Evolutionary conservation across 2,888 invertebrate species (phyloP).

Genomic region (Meiosimyza platycephala): DNA sequence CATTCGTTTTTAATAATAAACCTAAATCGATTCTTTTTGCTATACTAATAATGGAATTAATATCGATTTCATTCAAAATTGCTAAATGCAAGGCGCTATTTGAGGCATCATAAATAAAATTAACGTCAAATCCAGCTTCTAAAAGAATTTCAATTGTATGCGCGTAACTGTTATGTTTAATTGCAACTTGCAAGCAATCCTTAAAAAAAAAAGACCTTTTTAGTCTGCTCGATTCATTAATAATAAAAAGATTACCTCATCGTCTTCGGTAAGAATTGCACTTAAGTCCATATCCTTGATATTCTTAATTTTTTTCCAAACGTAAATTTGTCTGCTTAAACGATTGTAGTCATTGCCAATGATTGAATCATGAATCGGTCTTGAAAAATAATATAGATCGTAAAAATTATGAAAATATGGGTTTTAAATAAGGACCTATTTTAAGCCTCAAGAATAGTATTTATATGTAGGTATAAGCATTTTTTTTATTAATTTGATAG

Average conservation of each 20-base stretch:
- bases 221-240: not conserved
- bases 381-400: constrained; percentile 36
- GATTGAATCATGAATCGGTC: constrained; percentile 57
- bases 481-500: no score
- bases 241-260: constrained; percentile 46
- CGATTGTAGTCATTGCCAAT: constrained; percentile 45
- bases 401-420: not conserved
- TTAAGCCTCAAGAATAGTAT: no score
- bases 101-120: constrained; percentile 54
- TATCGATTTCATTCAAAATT: constrained; percentile 53
- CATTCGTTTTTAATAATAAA: constrained; percentile 54
- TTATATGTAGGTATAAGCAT: no score
- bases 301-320: constrained; percentile 47
- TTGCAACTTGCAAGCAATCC: constrained; percentile 58
- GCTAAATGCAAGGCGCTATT: constrained; percentile 62
- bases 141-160: constrained; percentile 53
- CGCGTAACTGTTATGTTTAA: constrained; percentile 52
- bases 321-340: constrained; percentile 52
- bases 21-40: constrained; percentile 54
- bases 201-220: constrained; percentile 20
- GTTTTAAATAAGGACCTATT: no score
- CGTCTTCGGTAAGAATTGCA: constrained; percentile 50
- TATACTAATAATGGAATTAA: constrained; percentile 52
- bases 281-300: constrained; percentile 46
- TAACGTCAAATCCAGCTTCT: constrained; percentile 48